Evolutionary conservation across 2,888 invertebrate genomes (phyloP).

Genomic region (Aethes cnicana): DNA sequence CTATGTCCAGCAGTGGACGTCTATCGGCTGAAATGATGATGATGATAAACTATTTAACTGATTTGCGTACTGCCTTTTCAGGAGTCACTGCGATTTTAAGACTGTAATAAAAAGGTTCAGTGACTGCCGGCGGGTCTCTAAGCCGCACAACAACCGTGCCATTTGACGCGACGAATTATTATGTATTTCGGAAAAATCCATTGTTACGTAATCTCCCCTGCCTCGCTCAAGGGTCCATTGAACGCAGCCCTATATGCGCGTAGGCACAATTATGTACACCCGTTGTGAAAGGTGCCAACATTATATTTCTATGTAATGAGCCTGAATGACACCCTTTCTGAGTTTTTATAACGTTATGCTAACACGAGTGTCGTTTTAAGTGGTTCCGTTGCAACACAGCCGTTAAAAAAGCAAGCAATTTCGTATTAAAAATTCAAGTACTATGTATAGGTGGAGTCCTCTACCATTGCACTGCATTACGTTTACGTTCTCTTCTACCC

Average conservation of each 20-base stretch:
- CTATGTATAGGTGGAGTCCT: too few species aligned
- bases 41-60: too few species aligned
- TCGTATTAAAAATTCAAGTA: too few species aligned
- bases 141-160: constrained; percentile 62
- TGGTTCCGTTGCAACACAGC: constrained; percentile 17
- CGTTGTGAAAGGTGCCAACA: constrained; percentile 57
- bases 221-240: constrained; percentile 59
- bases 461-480: too few species aligned
- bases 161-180: constrained; percentile 79
- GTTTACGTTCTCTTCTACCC: too few species aligned
- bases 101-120: background rate
- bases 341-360: constrained; percentile 24
- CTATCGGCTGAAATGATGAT: too few species aligned
- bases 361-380: constrained; percentile 22
- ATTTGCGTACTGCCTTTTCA: too few species aligned
- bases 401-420: constrained; percentile 4
- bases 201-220: constrained; percentile 79
- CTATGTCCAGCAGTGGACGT: too few species aligned
- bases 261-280: constrained; percentile 47
- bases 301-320: constrained; percentile 64
- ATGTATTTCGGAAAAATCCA: constrained; percentile 80
- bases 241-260: constrained; percentile 56
- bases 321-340: constrained; percentile 42
- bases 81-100: too few species aligned
- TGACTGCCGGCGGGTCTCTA: constrained; percentile 55